These are phyloP conservation scores for Axinella damicornis DNA, from an alignment of 37 sponge, comb jelly and placozoan species.

Conservation along the genomic window DNA sequence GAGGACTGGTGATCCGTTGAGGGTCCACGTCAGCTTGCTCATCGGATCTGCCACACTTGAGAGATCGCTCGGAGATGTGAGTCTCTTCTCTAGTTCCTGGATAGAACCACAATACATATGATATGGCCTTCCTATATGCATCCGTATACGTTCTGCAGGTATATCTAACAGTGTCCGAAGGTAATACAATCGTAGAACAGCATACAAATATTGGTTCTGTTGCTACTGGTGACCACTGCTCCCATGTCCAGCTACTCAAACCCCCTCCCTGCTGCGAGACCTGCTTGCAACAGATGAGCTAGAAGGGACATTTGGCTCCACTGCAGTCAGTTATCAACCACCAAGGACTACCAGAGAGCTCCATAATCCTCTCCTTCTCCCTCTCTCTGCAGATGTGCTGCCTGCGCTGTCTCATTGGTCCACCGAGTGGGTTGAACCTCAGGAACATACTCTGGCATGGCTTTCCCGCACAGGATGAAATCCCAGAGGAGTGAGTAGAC, in stretches of 20 bases:
- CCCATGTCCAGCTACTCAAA: slow-evolving; percentile 16
- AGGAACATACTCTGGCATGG: slow-evolving; percentile 91
- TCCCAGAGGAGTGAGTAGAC: slow-evolving; percentile 59
- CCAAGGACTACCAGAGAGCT: not conserved
- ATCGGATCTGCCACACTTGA: slow-evolving; percentile 67
- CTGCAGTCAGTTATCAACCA: slow-evolving; percentile 49
- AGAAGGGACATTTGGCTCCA: slow-evolving; percentile 39
- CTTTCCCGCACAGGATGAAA: slow-evolving; percentile 65
- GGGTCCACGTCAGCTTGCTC: slow-evolving; percentile 27
- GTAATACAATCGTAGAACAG: not conserved
- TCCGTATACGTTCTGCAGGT: slow-evolving; percentile 38
- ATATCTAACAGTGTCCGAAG: slow-evolving; percentile 58
- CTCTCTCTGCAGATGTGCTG: slow-evolving; percentile 38
- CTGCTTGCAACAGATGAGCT: slow-evolving; percentile 64
- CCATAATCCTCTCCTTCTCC: not conserved
- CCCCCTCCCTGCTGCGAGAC: slow-evolving; percentile 74
- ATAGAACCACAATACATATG: not conserved
- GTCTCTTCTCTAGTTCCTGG: slow-evolving; percentile 10
- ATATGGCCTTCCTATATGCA: not conserved
- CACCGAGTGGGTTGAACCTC: slow-evolving; percentile 82
- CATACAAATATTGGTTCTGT: too few species aligned
- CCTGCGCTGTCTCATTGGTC: slow-evolving; percentile 71
- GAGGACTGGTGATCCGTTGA: not conserved
- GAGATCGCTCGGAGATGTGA: slow-evolving; percentile 82
- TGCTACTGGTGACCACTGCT: too few species aligned